These are phyloP conservation scores for Cricetomys ansorgei DNA, from an alignment of 2,113 vertebrate species.

Conservation along the genomic window DNA sequence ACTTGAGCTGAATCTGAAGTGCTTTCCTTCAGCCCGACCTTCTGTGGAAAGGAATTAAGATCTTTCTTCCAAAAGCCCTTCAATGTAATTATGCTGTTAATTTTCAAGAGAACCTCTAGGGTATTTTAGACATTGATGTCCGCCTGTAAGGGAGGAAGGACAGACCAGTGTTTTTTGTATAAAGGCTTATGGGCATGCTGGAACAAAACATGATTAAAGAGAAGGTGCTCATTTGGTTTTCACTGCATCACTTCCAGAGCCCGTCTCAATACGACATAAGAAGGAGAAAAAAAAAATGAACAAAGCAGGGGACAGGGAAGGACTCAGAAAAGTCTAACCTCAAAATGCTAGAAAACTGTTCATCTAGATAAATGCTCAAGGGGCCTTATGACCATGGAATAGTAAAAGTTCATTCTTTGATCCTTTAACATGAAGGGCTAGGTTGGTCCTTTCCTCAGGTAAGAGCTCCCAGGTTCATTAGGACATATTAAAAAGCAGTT, in stretches of 20 bases:
- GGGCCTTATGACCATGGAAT: background rate
- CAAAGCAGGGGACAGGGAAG: background rate
- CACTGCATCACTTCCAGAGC: background rate
- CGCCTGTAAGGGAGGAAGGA: background rate
- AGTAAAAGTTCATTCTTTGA: constrained; percentile 29
- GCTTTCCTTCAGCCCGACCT: constrained; percentile 22
- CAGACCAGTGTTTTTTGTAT: background rate
- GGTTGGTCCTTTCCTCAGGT: background rate
- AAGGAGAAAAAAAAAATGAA: background rate
- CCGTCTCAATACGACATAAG: background rate
- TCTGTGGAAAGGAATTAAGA: constrained; percentile 22
- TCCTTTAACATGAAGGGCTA: constrained; percentile 8
- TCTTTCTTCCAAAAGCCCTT: constrained; percentile 10
- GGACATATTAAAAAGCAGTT: constrained; percentile 26
- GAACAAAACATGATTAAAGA: background rate
- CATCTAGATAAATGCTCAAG: constrained; percentile 4
- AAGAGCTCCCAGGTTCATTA: constrained; percentile 49
- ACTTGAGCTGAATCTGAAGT: constrained; percentile 32
- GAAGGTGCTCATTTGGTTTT: background rate
- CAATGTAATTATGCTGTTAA: constrained; percentile 1
- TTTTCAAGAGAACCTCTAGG: background rate
- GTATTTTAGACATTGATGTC: background rate
- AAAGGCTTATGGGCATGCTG: background rate
- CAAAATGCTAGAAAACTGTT: constrained; percentile 23
- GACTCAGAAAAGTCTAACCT: background rate